phyloP scores from a whole-genome alignment of 2,113 vertebrate genomes.

The Sylvilagus bachmani region DNA sequence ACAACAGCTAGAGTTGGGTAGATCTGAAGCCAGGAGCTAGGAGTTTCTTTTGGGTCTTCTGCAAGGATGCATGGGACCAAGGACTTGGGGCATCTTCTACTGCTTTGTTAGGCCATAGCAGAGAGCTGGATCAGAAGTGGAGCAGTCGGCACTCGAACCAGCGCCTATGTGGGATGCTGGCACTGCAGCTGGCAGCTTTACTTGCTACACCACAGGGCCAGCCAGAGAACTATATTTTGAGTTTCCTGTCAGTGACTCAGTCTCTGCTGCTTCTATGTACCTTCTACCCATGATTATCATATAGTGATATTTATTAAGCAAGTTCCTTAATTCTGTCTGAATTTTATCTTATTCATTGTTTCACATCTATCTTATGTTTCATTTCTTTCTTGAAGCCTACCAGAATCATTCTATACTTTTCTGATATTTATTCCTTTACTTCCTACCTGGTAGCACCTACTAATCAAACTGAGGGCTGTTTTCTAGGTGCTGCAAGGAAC shows the following conservation, averaged over 20 bases:
- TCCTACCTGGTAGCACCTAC: background rate
- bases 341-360: background rate
- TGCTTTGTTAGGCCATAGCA: too few relatives aligned
- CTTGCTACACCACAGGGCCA: too few relatives aligned
- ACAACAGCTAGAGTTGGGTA: too few relatives aligned
- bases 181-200: too few relatives aligned
- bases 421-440: background rate
- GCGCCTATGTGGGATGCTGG: too few relatives aligned
- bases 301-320: background rate
- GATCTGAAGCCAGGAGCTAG: too few relatives aligned
- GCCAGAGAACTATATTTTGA: background rate
- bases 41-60: too few relatives aligned
- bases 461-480: background rate
- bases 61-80: too few relatives aligned
- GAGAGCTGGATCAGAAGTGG: too few relatives aligned
- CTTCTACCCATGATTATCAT: background rate
- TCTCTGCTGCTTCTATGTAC: background rate
- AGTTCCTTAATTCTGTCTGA: background rate
- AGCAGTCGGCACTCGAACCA: too few relatives aligned
- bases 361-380: background rate
- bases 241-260: background rate
- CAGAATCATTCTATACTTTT: background rate
- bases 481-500: background rate
- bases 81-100: too few relatives aligned
- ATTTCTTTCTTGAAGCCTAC: background rate